These are phyloP conservation scores for Gobionotothen gibberifrons DNA, from an alignment of 2,797 vertebrate species.

Conservation along the genomic window DNA sequence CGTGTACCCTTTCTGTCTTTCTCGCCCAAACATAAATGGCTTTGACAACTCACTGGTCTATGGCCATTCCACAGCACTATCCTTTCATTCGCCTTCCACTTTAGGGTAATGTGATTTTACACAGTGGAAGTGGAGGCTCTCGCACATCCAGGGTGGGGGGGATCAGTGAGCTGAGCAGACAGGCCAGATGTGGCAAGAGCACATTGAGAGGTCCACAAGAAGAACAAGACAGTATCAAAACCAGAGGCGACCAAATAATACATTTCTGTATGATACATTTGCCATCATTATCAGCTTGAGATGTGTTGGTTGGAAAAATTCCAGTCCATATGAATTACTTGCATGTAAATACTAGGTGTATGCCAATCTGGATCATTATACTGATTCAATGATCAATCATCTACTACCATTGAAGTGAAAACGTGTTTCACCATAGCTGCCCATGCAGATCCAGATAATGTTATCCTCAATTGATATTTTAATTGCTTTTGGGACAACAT, in stretches of 20 bases:
- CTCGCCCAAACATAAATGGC: constrained; percentile 80
- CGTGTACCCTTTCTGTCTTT: constrained; percentile 40
- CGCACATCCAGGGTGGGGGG: constrained; percentile 26
- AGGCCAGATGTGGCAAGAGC: constrained; percentile 50
- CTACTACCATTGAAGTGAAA: no score
- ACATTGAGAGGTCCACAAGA: neutral
- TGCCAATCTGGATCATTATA: no score
- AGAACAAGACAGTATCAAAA: neutral
- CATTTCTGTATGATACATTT: neutral
- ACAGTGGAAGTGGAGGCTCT: constrained; percentile 67
- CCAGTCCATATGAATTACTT: no score
- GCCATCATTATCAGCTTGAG: neutral
- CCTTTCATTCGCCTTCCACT: constrained; percentile 87
- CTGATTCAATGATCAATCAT: no score
- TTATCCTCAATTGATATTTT: no score
- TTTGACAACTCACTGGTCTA: constrained; percentile 88
- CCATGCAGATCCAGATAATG: no score
- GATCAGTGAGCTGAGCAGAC: constrained; percentile 70
- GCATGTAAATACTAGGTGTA: no score
- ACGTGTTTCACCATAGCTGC: no score
- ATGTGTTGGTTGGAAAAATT: neutral
- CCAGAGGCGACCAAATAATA: neutral
- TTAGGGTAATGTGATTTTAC: constrained; percentile 85
- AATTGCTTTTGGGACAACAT: no score
- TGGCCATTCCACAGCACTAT: constrained; percentile 81